Evolutionary conservation across 2,113 vertebrate species (phyloP), one percentile per base, ranked within the genome.

Genomic region (Sula dactylatra): DNA sequence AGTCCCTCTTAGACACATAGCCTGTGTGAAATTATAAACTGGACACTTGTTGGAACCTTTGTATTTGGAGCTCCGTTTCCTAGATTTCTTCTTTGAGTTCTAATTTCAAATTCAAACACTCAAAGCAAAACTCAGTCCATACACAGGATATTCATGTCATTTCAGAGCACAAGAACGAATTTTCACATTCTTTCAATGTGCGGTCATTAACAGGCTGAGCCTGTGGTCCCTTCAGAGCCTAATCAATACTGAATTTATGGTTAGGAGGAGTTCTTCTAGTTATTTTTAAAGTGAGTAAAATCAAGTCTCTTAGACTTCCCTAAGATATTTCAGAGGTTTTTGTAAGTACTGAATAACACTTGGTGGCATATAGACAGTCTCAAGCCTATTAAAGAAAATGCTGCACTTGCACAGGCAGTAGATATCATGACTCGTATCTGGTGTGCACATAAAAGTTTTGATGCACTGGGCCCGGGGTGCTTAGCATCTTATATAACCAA

Each of bases 361-460:
- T 2, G 5, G 38, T 40, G 42, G 19, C n/a, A 40, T 9, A 47
- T 2, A 38, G 42, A 27, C 24, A 27, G 22, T 34, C 44, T 73
- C 44, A 69, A 42, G n/a, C 13, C 58, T 54, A 13, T 64, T 80
- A 36, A 81, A 73, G 78, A 36, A 64, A 77, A 31, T 2, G 15
- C 21, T 65, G 25, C 29, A 55, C 16, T 21, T 50, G 20, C 32
- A 78, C 22, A 73, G 59, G 44, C 32, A 80, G 65, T 5, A 31
- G 36, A 13, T 42, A 25, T 4, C 5, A 3, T 13, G 15, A 40
- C n/a, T 67, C 4, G 0, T 34, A 32, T 7, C 38, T 44, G 22
- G 6, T n/a, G 31, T 49, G 18, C 9, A 3, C 4, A 2, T 1
- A 31, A 11, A 59, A 50, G 17, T 65, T 69, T 31, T 81, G 22